Evolutionary conservation across 2,113 vertebrate species (phyloP).

Genomic region (Oxyura jamaicensis): DNA sequence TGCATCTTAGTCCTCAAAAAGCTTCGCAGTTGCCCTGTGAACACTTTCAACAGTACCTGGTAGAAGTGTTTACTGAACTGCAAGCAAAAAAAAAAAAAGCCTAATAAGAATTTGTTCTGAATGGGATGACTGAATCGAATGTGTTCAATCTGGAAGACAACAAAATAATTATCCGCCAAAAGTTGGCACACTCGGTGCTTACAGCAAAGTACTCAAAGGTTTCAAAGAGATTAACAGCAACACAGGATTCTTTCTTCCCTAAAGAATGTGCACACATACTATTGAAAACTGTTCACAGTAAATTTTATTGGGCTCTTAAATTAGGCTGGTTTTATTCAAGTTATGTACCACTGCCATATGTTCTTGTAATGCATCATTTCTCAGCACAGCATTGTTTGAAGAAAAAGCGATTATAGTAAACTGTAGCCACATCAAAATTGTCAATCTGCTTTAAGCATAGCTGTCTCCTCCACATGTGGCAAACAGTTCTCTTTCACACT

Average conservation of each 20-base stretch:
- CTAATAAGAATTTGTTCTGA: not conserved
- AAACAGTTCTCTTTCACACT: not conserved
- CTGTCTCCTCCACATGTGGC: not conserved
- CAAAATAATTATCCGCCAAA: slow-evolving; percentile 47
- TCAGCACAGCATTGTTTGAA: not conserved
- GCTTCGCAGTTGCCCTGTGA: not conserved
- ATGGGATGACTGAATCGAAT: not conserved
- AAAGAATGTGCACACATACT: not conserved
- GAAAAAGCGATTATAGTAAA: not conserved
- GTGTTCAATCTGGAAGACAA: not conserved
- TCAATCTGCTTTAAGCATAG: not conserved
- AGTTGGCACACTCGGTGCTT: slow-evolving; percentile 1
- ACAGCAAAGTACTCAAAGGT: not conserved
- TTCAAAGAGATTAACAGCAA: slow-evolving; percentile 9
- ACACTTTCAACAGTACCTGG: not conserved
- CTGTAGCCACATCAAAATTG: not conserved
- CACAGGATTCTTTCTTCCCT: not conserved
- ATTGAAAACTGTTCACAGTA: not conserved
- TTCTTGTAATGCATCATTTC: not conserved
- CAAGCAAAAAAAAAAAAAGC: not conserved
- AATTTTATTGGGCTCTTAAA: slow-evolving; percentile 13
- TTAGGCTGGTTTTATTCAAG: not conserved
- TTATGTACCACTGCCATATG: not conserved
- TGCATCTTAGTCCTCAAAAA: not conserved
- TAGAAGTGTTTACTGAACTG: not conserved